Percentiles rank a stretch among this genome's conserved stretches.
Evolutionary conservation across 2,113 vertebrate species (phyloP).

Genomic region (Athene noctua): DNA sequence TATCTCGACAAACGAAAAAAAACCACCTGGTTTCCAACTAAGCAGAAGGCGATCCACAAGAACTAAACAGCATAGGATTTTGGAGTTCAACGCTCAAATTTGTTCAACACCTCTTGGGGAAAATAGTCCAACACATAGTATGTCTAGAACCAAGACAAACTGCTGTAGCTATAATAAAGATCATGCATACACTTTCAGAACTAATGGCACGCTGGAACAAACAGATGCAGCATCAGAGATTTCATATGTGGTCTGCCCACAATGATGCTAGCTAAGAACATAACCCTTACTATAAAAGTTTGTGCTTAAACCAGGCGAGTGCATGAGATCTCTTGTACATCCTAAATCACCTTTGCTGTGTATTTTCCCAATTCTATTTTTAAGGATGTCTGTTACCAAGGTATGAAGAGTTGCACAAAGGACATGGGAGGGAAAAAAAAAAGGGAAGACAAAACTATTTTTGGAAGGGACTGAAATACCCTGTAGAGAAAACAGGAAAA

Average conservation of each 20-base stretch:
- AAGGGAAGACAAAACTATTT: not conserved
- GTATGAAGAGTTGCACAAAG: not conserved
- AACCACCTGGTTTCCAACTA: not conserved
- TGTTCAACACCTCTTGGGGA: not conserved
- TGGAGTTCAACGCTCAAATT: not conserved
- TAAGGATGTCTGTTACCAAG: not conserved
- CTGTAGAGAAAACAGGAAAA: not conserved
- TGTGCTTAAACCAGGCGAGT: not conserved
- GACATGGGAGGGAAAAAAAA: not conserved
- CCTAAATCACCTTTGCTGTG: accelerated
- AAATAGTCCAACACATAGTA: not conserved
- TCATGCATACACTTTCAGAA: not conserved
- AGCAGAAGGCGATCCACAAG: not conserved
- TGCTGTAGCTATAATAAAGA: not conserved
- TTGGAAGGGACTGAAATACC: not conserved
- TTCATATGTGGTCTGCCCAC: not conserved
- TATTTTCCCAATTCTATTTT: not conserved
- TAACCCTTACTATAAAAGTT: not conserved
- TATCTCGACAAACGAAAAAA: not conserved
- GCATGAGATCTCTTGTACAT: not conserved
- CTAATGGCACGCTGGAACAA: not conserved
- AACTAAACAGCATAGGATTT: not conserved
- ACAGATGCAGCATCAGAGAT: not conserved
- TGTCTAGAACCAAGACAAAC: not conserved
- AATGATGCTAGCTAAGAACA: not conserved